Evolutionary conservation across 1,140 invertebrate genomes (phyloP), one percentile per base, ranked within the genome.

Genomic region (Nixonia krombeini): DNA sequence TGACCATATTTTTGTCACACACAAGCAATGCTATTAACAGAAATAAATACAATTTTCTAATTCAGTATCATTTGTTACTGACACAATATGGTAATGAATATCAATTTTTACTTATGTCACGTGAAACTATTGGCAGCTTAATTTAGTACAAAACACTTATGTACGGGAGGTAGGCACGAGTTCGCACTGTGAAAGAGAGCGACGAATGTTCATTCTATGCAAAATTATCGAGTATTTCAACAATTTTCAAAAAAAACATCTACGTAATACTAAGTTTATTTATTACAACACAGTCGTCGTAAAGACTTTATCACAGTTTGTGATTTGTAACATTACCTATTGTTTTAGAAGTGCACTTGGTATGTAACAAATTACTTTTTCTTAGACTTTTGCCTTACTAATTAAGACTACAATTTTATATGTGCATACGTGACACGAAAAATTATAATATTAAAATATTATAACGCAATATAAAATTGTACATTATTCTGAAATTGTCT

Each of bases 121-220:
- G n/a, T n/a, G n/a, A n/a, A n/a, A n/a, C n/a, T n/a, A 26, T 26
- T 26, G 9, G 25, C 9, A 38, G 13, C 16, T 18, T 38, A 38
- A 7, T 13, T 38, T 10, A 38, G 35, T 38, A 38, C n/a, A n/a
- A n/a, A n/a, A n/a, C n/a, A n/a, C n/a, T n/a, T n/a, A n/a, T n/a
- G n/a, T n/a, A n/a, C n/a, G n/a, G n/a, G 35, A 38, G 35, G 35
- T 38, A 38, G 35, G 35, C 35, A 38, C 35, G 15, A 38, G 15
- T 38, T 38, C 15, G 35, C 13, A 12, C 8, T 15, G 12, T 15
- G 15, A 38, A 4, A 38, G 1, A 38, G 15, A 15, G 10, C 15
- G 15, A 4, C 7, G 16, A 15, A 6, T 18, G 13, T 6, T 13
- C 9, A 18, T 16, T 6, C 9, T 6, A 38, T 16, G 35, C 8